A percentile compares a stretch with the other conserved stretches of the same genome.
Conservation (phyloP, 2,797 vertebrate genomes). For the Darevskia nairensis region DNA sequence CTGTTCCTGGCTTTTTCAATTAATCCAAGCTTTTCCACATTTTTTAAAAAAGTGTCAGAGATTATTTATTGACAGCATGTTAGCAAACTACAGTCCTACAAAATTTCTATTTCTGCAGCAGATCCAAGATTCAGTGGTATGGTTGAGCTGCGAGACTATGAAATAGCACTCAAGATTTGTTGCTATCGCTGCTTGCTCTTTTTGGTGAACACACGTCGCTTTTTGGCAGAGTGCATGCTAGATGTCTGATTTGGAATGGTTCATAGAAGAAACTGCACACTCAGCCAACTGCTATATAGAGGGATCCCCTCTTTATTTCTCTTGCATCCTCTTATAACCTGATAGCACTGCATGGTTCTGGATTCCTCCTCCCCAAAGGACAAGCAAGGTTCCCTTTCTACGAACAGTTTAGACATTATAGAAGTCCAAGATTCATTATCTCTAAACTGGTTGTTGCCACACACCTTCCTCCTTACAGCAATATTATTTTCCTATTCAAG, state of each 20-base stretch:
- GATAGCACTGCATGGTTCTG: background rate
- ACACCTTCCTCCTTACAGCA: background rate
- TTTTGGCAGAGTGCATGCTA: conserved; percentile 8
- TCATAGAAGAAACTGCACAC: background rate
- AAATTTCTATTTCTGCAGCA: background rate
- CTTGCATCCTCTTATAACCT: conserved; percentile 13
- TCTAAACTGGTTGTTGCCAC: background rate
- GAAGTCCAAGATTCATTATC: background rate
- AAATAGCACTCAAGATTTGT: background rate
- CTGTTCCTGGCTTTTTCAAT: background rate
- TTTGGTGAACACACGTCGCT: conserved; percentile 1
- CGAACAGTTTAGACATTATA: background rate
- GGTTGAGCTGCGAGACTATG: background rate
- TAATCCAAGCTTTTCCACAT: background rate
- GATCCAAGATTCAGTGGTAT: background rate
- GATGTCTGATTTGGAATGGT: conserved; percentile 16
- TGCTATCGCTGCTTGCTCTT: background rate
- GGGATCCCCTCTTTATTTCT: background rate
- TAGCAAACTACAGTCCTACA: too few species aligned
- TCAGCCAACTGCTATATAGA: conserved; percentile 19
- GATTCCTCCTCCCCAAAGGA: background rate
- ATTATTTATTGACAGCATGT: background rate
- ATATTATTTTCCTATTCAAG: background rate
- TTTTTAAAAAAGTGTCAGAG: background rate
- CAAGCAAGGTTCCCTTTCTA: background rate